A percentile compares a stretch with the other conserved stretches of the same genome.
Conservation (phyloP, 2,797 vertebrate species). For the Pseudochirops cupreus region DNA sequence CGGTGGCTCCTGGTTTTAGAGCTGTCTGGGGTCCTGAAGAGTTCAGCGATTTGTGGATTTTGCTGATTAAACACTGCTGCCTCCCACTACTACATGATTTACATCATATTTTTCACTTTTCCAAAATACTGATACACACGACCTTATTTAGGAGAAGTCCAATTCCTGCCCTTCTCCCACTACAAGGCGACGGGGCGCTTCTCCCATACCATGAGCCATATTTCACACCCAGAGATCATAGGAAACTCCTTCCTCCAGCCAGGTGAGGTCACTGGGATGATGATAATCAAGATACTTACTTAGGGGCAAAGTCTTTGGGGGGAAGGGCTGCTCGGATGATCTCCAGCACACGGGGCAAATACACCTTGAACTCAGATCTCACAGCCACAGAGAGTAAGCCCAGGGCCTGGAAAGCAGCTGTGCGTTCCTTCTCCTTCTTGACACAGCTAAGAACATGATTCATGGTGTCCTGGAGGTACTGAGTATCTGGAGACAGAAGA, state of each 20-base stretch:
- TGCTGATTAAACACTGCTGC: background rate
- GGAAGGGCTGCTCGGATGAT: slow-evolving; percentile 98
- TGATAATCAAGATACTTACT: slow-evolving; percentile 87
- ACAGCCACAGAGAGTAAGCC: slow-evolving; percentile 97
- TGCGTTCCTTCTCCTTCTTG: slow-evolving; percentile 98
- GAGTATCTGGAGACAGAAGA: slow-evolving; percentile 87
- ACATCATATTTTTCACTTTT: background rate
- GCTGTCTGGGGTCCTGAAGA: background rate
- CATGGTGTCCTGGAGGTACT: slow-evolving; percentile 98
- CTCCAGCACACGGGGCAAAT: slow-evolving; percentile 96
- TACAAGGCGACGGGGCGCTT: background rate
- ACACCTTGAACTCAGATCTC: slow-evolving; percentile 94
- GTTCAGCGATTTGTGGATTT: background rate
- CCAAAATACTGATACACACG: background rate
- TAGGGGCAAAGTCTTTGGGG: slow-evolving; percentile 98
- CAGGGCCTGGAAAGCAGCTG: slow-evolving; percentile 96
- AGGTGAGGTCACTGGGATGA: background rate
- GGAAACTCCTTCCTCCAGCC: background rate
- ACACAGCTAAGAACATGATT: slow-evolving; percentile 95
- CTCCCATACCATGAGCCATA: background rate
- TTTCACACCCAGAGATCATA: background rate
- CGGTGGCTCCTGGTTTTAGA: background rate
- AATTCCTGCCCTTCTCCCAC: background rate
- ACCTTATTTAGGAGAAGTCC: slow-evolving; percentile 9
- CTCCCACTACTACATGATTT: background rate